Evolutionary conservation across 2,797 vertebrate genomes (phyloP), one percentile per base, ranked within the genome.

Genomic region (Mus spretus): DNA sequence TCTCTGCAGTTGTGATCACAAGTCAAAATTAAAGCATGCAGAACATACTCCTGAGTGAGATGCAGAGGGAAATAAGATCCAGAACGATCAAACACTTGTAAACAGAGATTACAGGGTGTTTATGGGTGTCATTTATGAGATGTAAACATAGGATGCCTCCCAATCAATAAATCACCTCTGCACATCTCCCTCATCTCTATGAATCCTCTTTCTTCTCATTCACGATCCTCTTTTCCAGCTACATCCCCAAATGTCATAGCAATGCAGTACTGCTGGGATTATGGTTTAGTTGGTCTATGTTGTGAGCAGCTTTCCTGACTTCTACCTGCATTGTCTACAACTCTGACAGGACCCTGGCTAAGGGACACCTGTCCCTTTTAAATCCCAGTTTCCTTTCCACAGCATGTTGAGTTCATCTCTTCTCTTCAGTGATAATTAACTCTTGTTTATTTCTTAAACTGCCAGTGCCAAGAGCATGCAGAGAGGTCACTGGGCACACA

Each of bases 391-490:
- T n/a, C 63, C 9, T 72, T 57, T 40, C 57, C 9, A 2, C 13
- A 2, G 75, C 34, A 53, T 26, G 63, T 77, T 47, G 50, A 75
- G n/a, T 53, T 85, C 34, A 50, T 1, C 10, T 82, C 75, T 77
- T n/a, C 6, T 91, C 78, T 72, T 80, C 28, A 34, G 2, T 24
- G 70, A n/a, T n/a, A 55, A 91, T 50, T 63, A 57, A 59, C 34
- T 93, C 63, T 61, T 55, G 19, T 22, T 94, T 37, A 3, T 81
- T 50, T 28, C 94, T 89, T 59, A 87, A 89, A 83, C 79, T 63
- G n/a, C 74, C 24, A 70, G 4, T 53, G 47, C 20, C 40, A 78
- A 77, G 79, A 75, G 44, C 50, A 17, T 34, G 31, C 37, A 31
- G 15, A 19, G n/a, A 75, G 3, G 13, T 37, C 53, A 53, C 1